Conservation (phyloP, 2,888 invertebrate genomes). For the Drosophila hawaiiensis region DNA sequence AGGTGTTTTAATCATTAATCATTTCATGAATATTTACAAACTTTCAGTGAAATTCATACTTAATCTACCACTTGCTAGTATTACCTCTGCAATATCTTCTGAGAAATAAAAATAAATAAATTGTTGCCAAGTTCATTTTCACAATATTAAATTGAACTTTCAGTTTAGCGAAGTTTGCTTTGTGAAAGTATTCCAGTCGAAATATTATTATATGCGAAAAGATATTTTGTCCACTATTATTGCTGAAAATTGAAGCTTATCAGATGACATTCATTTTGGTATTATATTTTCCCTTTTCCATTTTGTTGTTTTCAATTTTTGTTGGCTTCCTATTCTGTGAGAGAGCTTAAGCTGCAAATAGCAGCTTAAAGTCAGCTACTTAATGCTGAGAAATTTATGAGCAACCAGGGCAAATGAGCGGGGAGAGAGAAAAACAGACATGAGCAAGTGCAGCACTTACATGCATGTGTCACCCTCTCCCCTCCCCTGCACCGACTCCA, state of each 20-base stretch:
- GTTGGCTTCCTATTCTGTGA: constrained; percentile 12
- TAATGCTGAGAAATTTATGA: constrained; percentile 66
- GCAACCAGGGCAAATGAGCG: constrained; percentile 22
- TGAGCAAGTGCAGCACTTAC: constrained; percentile 56
- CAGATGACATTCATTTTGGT: constrained; percentile 15
- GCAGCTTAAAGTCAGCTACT: constrained; percentile 69
- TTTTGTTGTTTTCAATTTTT: not conserved
- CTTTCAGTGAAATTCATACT: not conserved
- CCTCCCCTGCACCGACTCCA: not conserved
- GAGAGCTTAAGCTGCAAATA: constrained; percentile 51
- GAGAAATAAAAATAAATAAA: not conserved
- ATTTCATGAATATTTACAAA: not conserved
- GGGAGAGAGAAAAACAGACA: not conserved
- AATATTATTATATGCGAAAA: not conserved
- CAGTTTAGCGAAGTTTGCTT: not conserved
- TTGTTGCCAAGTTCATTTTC: not conserved
- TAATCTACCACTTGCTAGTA: not conserved
- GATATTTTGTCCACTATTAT: constrained; percentile 8
- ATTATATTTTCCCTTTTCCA: constrained; percentile 11
- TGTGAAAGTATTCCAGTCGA: not conserved
- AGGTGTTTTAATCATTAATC: not conserved
- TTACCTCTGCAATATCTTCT: not conserved
- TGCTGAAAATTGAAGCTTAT: constrained; percentile 21
- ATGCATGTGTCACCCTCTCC: constrained; percentile 22
- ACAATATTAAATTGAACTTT: constrained; percentile 21